Evolutionary conservation across 2,797 vertebrate genomes (phyloP).

Genomic region (Pachyuromys duprasi): DNA sequence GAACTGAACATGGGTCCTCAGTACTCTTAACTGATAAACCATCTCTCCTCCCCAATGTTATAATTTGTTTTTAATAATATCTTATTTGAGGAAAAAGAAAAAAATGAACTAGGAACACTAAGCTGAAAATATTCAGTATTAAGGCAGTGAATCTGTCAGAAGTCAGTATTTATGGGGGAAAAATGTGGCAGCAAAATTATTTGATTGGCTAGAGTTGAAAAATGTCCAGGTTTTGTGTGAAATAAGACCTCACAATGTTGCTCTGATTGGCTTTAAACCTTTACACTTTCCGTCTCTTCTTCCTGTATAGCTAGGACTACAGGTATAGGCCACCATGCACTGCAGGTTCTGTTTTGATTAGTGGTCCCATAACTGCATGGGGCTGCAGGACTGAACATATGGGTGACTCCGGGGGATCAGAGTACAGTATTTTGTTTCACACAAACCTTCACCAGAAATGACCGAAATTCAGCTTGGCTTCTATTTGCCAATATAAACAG

Average conservation of each 20-base stretch:
- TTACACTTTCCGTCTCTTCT: no score
- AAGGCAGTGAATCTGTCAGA: not conserved
- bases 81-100: not conserved
- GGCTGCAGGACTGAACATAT: not conserved
- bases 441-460: not conserved
- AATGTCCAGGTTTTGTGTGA: not conserved
- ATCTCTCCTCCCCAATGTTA: not conserved
- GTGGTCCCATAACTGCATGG: not conserved
- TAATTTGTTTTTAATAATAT: not conserved
- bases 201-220: not conserved
- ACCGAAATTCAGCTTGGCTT: not conserved
- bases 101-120: not conserved
- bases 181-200: not conserved
- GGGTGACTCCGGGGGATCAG: not conserved
- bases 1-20: not conserved
- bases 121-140: not conserved
- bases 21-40: not conserved
- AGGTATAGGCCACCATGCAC: not conserved
- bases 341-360: not conserved
- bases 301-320: not conserved
- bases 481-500: not conserved
- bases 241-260: not conserved
- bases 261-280: not conserved
- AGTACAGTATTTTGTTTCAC: not conserved
- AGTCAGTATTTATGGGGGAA: not conserved